phyloP scores from a whole-genome alignment of 2,113 vertebrate genomes.

The Aegotheles bennettii region DNA sequence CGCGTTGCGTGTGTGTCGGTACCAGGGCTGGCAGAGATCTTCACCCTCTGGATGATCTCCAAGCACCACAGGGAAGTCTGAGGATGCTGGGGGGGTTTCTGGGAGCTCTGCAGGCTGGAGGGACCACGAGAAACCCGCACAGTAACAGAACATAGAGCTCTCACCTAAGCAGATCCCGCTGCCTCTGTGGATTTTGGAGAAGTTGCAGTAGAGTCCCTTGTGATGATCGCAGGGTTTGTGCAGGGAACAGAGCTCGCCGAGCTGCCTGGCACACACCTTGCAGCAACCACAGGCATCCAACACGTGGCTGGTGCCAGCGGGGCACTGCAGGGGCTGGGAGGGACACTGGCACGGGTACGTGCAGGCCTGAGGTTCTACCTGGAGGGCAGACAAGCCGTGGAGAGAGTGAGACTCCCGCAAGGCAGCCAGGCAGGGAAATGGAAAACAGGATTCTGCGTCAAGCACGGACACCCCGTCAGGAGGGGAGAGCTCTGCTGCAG shows the following conservation, averaged over 20 bases:
- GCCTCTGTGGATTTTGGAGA: conserved; percentile 60
- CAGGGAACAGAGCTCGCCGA: conserved; percentile 72
- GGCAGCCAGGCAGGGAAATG: not conserved
- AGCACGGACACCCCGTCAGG: not conserved
- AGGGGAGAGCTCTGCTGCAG: not conserved
- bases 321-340: conserved; percentile 58
- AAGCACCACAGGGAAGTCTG: no score
- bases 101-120: not conserved
- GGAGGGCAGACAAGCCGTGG: conserved; percentile 30
- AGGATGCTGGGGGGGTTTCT: no score
- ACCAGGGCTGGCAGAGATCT: no score
- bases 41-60: no score
- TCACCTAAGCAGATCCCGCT: conserved; percentile 79
- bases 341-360: conserved; percentile 72
- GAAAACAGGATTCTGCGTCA: not conserved
- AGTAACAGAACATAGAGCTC: not conserved
- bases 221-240: conserved; percentile 79
- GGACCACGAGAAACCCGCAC: not conserved
- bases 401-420: not conserved
- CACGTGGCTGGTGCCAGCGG: conserved; percentile 71
- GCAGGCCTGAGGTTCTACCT: conserved; percentile 69
- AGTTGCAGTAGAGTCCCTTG: conserved; percentile 78
- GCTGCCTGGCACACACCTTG: conserved; percentile 78
- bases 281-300: conserved; percentile 81
- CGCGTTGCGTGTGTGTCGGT: fast-evolving